Conservation (phyloP, 1,140 invertebrate species). For the Drosophila repleta region DNA sequence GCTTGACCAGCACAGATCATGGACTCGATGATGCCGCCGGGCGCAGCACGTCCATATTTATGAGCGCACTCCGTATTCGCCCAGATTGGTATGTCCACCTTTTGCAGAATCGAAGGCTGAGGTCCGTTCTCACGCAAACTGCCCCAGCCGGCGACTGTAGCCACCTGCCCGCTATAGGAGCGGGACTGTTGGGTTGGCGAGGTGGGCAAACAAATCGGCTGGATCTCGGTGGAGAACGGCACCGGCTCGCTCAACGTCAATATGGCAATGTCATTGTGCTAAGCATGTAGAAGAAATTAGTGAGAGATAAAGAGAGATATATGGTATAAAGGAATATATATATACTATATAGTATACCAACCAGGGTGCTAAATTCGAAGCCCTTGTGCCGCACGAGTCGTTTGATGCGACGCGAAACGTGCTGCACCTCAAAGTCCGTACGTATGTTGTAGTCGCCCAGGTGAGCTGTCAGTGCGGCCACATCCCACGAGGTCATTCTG, state of each 20-base stretch:
- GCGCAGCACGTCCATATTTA: constrained; percentile 93
- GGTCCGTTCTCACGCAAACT: constrained; percentile 88
- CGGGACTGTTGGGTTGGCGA: constrained; percentile 84
- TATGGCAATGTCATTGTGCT: constrained; percentile 94
- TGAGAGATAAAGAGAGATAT: constrained; percentile 50
- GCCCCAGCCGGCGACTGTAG: constrained; percentile 92
- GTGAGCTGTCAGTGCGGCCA: constrained; percentile 90
- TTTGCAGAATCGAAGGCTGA: constrained; percentile 91
- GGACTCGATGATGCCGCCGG: constrained; percentile 93
- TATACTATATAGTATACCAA: constrained; percentile 78
- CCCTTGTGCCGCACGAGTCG: constrained; percentile 92
- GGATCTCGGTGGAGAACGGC: constrained; percentile 89
- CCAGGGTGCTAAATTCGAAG: constrained; percentile 92
- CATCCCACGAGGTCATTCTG: constrained; percentile 95
- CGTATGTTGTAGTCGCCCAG: constrained; percentile 93
- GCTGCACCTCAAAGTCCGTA: constrained; percentile 88
- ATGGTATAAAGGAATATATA: not conserved
- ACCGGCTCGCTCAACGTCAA: constrained; percentile 92
- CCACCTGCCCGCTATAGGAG: constrained; percentile 88
- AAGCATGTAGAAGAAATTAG: too few species aligned
- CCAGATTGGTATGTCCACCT: constrained; percentile 94
- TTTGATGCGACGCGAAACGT: constrained; percentile 91
- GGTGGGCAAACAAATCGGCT: constrained; percentile 92
- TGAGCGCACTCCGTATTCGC: constrained; percentile 90
- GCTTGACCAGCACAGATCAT: constrained; percentile 94